These are phyloP conservation scores for Flexamia atlantica DNA, from an alignment of 2,888 invertebrate species.

Conservation along the genomic window DNA sequence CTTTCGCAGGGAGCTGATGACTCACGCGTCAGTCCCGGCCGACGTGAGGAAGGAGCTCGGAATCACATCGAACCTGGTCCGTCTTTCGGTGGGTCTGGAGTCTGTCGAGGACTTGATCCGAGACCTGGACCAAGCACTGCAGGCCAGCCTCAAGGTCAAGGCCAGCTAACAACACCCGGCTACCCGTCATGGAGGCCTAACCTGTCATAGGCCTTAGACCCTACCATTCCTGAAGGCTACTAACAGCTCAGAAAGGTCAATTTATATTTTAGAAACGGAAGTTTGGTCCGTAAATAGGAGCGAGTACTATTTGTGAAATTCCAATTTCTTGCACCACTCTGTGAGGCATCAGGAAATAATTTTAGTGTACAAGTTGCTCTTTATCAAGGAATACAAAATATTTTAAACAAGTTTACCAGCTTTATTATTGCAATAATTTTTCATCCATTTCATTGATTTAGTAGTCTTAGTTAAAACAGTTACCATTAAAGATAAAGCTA, in stretches of 20 bases:
- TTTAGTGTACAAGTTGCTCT: too few relatives aligned
- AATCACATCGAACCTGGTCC: constrained; percentile 90
- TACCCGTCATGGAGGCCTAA: not conserved
- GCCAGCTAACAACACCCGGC: not conserved
- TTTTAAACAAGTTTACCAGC: too few relatives aligned
- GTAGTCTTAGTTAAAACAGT: too few relatives aligned
- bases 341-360: too few relatives aligned
- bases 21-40: constrained; percentile 93
- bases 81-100: constrained; percentile 95
- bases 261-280: not conserved
- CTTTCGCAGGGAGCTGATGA: constrained; percentile 88
- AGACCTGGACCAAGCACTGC: constrained; percentile 91
- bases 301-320: too few relatives aligned
- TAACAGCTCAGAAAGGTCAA: not conserved
- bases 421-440: too few relatives aligned
- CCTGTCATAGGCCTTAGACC: not conserved
- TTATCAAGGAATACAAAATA: too few relatives aligned
- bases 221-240: not conserved
- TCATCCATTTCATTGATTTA: too few relatives aligned
- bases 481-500: too few relatives aligned
- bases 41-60: constrained; percentile 85
- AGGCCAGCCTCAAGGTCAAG: constrained; percentile 68
- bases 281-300: not conserved
- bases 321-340: too few relatives aligned
- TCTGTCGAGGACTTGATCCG: constrained; percentile 89